Evolutionary conservation across 2,113 vertebrate genomes (phyloP), one percentile per base, ranked within the genome.

Genomic region (Ageneiosus marmoratus): DNA sequence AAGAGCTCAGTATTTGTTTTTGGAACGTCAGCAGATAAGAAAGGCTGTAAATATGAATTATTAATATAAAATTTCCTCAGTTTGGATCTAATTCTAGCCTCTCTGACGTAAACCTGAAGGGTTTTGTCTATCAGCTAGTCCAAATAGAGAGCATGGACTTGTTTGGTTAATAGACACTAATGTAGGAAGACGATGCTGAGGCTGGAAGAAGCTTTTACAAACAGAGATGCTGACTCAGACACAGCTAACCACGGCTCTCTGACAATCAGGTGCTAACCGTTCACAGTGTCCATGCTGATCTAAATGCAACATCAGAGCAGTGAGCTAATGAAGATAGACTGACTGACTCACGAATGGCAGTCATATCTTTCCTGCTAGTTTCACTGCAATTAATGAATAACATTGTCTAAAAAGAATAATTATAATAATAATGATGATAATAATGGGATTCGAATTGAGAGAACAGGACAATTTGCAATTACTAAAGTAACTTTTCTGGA

Each of bases 161-260:
- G 48, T 62, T 72, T 51, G 72, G n/a, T 62, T 82, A 75, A 75
- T 63, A 75, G 44, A 55, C 70, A 62, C 70, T 75, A 62, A 82
- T 63, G 44, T 29, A 51, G 29, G 46, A 74, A 32, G 70, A 82
- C 29, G 15, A 69, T 62, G 41, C 55, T 50, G 18, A 74, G 55
- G 70, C 80, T n/a, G 27, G 69, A 24, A 74, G 55, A 44, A 48
- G 80, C 27, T 60, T 62, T 62, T 22, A 63, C 27, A 50, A 32
- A 62, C n/a, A 34, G 44, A 58, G 56, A 4, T 34, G 70, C 80
- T 82, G 80, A 82, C 20, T 82, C 80, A 82, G 80, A 60, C 79
- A n/a, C 22, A 41, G 48, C 62, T 69, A 48, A 69, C 78, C 15
- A 6, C 0, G 4, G 70, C 51, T 29, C n/a, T 32, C 27, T 58